phyloP scores from a whole-genome alignment of 2,888 invertebrate genomes.

The Sclerodermus sp. region DNA sequence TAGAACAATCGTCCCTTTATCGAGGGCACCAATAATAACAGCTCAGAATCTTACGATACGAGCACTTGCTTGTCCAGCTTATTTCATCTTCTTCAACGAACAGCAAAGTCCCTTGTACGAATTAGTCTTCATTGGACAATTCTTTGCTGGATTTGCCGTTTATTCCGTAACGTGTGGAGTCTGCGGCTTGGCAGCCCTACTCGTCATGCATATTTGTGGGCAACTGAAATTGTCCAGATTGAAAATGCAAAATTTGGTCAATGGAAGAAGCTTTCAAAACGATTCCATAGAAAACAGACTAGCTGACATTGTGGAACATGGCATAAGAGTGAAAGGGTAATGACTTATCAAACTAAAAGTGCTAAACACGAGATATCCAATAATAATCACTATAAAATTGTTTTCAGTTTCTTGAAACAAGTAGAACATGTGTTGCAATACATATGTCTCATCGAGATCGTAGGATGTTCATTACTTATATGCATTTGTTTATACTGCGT shows the following conservation, averaged over 20 bases:
- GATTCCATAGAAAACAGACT: neutral
- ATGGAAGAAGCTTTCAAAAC: neutral
- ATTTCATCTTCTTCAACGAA: constrained; percentile 27
- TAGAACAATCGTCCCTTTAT: constrained; percentile 23
- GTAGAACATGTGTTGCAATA: constrained; percentile 35
- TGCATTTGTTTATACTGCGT: constrained; percentile 41
- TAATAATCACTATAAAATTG: too few relatives aligned
- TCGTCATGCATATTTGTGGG: constrained; percentile 29
- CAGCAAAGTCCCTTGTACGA: constrained; percentile 25
- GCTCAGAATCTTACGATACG: constrained; percentile 18
- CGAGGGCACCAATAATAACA: constrained; percentile 9
- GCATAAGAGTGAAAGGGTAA: constrained; percentile 17
- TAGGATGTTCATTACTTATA: constrained; percentile 39
- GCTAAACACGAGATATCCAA: too few relatives aligned
- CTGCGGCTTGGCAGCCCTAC: constrained; percentile 26
- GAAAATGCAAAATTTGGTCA: neutral
- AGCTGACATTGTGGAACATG: constrained; percentile 14
- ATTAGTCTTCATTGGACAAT: constrained; percentile 23
- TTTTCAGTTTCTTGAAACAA: constrained; percentile 34
- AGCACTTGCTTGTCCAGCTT: constrained; percentile 24
- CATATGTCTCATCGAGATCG: constrained; percentile 40
- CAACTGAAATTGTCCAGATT: neutral
- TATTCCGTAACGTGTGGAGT: constrained; percentile 23
- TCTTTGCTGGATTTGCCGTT: constrained; percentile 24
- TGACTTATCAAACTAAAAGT: too few relatives aligned